phyloP scores from a whole-genome alignment of 2,888 invertebrate species.

The Electrophaes corylata region DNA sequence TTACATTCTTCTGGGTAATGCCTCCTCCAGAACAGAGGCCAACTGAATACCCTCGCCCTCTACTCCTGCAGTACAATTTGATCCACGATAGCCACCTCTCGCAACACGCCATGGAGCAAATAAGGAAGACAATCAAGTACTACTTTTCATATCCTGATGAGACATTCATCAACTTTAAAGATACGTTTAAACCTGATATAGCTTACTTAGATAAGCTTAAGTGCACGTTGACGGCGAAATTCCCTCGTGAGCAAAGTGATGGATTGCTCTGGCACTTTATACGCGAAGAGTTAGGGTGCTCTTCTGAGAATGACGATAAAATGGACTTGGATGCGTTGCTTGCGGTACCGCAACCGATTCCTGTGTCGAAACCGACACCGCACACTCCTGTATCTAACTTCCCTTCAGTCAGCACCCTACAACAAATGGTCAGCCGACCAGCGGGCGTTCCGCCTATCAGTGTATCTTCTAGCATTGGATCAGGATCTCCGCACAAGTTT shows the following conservation, averaged over 20 bases:
- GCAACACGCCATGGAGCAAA: slow-evolving; percentile 92
- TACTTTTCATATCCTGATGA: slow-evolving; percentile 86
- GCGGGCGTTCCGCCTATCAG: slow-evolving; percentile 79
- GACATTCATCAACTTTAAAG: slow-evolving; percentile 74
- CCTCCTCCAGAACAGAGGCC: slow-evolving; percentile 97
- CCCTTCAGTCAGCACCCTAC: slow-evolving; percentile 78
- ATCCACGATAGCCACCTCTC: slow-evolving; percentile 92
- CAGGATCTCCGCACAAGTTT: slow-evolving; percentile 81
- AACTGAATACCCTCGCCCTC: slow-evolving; percentile 95
- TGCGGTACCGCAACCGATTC: slow-evolving; percentile 83
- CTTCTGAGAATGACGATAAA: slow-evolving; percentile 87
- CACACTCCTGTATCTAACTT: slow-evolving; percentile 71
- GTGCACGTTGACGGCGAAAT: slow-evolving; percentile 90
- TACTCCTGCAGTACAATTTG: slow-evolving; percentile 94
- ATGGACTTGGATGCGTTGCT: slow-evolving; percentile 85
- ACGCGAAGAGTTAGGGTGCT: slow-evolving; percentile 89
- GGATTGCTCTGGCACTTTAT: slow-evolving; percentile 92
- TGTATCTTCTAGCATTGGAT: slow-evolving; percentile 74
- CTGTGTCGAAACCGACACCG: slow-evolving; percentile 72
- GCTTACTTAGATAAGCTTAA: slow-evolving; percentile 94
- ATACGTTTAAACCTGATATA: slow-evolving; percentile 88
- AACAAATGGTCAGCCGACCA: slow-evolving; percentile 81
- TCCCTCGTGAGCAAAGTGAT: slow-evolving; percentile 91
- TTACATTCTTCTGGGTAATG: slow-evolving; percentile 96
- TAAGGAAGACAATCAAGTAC: slow-evolving; percentile 93